Conservation (phyloP, 2,113 vertebrate genomes). For the Callaeas wilsoni region DNA sequence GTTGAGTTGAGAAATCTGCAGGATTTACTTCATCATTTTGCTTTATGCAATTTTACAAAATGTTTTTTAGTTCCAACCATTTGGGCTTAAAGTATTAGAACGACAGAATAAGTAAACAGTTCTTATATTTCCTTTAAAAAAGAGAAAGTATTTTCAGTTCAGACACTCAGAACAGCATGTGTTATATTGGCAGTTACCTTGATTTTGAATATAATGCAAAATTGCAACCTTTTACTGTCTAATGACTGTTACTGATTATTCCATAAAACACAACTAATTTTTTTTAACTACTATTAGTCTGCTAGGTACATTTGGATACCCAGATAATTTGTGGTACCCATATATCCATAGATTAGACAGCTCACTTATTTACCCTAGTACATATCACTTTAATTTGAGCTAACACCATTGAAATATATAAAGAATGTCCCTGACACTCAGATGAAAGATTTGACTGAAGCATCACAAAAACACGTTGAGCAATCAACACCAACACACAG, state of each 20-base stretch:
- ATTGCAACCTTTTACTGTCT: neutral
- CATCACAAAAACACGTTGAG: neutral
- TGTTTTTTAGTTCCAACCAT: neutral
- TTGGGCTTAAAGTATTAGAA: neutral
- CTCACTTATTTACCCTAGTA: neutral
- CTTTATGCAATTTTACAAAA: neutral
- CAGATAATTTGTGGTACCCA: neutral
- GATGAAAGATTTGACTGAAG: constrained; percentile 37
- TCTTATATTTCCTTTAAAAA: neutral
- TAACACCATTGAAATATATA: neutral
- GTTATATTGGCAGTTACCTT: neutral
- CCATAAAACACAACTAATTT: neutral
- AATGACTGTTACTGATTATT: neutral
- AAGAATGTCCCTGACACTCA: neutral
- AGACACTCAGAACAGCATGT: neutral
- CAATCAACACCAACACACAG: constrained; percentile 34
- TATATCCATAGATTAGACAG: neutral
- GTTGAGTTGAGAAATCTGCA: neutral
- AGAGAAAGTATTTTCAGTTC: neutral
- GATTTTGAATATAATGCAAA: neutral
- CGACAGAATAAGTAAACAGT: neutral
- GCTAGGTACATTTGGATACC: neutral
- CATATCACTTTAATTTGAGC: neutral
- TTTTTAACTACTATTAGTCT: neutral
- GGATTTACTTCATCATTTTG: neutral